These are phyloP conservation scores for Araneus ventricosus DNA, from an alignment of 1,140 invertebrate species.

Conservation along the genomic window DNA sequence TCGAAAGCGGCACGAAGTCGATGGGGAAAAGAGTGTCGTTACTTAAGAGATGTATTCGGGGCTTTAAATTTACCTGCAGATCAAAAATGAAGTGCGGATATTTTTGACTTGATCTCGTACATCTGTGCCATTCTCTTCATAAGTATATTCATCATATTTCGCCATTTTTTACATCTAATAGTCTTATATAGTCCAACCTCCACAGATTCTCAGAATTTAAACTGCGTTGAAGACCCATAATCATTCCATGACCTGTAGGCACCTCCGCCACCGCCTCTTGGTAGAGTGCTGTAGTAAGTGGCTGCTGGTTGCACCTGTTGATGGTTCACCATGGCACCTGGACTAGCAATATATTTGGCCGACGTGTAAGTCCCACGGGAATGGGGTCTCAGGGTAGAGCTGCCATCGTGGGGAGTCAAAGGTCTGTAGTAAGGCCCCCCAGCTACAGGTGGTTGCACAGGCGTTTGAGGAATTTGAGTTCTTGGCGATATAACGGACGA, in stretches of 20 bases:
- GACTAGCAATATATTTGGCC: slow-evolving; percentile 43
- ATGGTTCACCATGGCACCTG: neutral
- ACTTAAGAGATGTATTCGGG: no score
- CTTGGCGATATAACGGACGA: slow-evolving; percentile 43
- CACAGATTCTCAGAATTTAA: slow-evolving; percentile 54
- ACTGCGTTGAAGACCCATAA: slow-evolving; percentile 39
- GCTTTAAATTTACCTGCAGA: no score
- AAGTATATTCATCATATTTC: no score
- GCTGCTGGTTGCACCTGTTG: slow-evolving; percentile 5
- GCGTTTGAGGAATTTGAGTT: slow-evolving; percentile 6
- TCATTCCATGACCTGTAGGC: slow-evolving; percentile 62
- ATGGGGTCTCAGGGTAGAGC: slow-evolving; percentile 14
- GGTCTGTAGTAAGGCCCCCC: slow-evolving; percentile 58
- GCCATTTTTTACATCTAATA: no score
- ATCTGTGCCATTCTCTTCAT: no score
- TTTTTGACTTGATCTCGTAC: no score
- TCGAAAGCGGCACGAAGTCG: no score
- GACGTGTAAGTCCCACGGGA: slow-evolving; percentile 41
- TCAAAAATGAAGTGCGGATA: no score
- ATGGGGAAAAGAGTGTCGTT: no score
- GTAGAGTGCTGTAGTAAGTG: slow-evolving; percentile 54
- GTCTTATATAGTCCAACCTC: no score
- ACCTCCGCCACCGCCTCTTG: slow-evolving; percentile 26
- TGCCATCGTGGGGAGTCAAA: slow-evolving; percentile 50
- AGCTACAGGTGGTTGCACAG: neutral